These are phyloP conservation scores for Selene dorsalis DNA, from an alignment of 2,797 vertebrate genomes.

Conservation along the genomic window DNA sequence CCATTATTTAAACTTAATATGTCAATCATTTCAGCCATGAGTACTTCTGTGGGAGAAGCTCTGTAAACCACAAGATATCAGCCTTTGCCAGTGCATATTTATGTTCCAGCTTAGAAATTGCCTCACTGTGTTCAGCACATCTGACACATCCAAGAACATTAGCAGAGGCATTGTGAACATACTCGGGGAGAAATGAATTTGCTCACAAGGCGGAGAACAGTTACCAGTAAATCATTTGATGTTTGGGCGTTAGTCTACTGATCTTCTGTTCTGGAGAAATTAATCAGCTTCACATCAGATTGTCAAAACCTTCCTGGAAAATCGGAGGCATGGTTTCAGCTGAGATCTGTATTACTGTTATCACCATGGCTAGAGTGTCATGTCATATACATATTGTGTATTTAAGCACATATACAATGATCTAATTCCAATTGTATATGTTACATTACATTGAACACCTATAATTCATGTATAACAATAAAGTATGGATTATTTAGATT, in stretches of 20 bases:
- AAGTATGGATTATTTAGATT: too few relatives aligned
- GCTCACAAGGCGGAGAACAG: conserved; percentile 34
- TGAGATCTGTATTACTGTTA: not conserved
- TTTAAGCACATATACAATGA: not conserved
- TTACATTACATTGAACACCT: too few relatives aligned
- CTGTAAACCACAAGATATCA: conserved; percentile 78
- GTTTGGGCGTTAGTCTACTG: not conserved
- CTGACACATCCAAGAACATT: conserved; percentile 49
- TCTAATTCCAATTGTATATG: not conserved
- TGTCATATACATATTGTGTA: not conserved
- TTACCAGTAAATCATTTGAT: conserved; percentile 24
- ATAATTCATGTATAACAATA: not conserved
- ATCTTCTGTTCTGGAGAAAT: conserved; percentile 15
- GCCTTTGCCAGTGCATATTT: conserved; percentile 78
- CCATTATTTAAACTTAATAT: conserved; percentile 83
- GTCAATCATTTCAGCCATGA: conserved; percentile 82
- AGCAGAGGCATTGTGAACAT: conserved; percentile 24
- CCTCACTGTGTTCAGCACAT: conserved; percentile 54
- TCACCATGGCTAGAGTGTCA: not conserved
- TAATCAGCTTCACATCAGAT: conserved; percentile 15
- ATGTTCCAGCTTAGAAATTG: conserved; percentile 67
- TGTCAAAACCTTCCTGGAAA: not conserved
- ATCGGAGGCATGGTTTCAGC: not conserved
- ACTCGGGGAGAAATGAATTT: conserved; percentile 32
- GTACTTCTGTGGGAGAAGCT: conserved; percentile 71